These are phyloP conservation scores for Drosophila bocqueti DNA, from an alignment of 1,140 invertebrate species.

Conservation along the genomic window DNA sequence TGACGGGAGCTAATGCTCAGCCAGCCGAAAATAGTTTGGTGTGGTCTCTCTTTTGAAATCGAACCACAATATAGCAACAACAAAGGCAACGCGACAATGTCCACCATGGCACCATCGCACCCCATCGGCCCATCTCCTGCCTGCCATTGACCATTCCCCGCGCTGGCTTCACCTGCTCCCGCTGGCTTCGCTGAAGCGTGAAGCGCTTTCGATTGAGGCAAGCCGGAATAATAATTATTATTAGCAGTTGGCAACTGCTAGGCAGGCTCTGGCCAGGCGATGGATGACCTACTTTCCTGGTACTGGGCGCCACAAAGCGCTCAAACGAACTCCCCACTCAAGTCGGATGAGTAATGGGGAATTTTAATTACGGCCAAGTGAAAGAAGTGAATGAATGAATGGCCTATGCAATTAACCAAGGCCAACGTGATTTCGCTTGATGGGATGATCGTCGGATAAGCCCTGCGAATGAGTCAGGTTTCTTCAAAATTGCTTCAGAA, in stretches of 20 bases:
- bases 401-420: slow-evolving; percentile 43
- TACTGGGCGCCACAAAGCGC: slow-evolving; percentile 14
- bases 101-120: neutral
- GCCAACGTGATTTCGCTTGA: slow-evolving; percentile 28
- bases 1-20: slow-evolving; percentile 45
- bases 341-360: slow-evolving; percentile 43
- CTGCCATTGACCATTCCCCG: slow-evolving; percentile 18
- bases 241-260: slow-evolving; percentile 31
- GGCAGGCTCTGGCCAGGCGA: slow-evolving; percentile 44
- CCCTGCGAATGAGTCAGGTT: slow-evolving; percentile 19
- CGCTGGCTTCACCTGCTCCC: slow-evolving; percentile 5
- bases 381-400: slow-evolving; percentile 44
- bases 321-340: slow-evolving; percentile 18
- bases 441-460: slow-evolving; percentile 28
- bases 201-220: slow-evolving; percentile 55
- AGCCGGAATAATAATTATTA: slow-evolving; percentile 56
- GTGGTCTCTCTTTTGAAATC: slow-evolving; percentile 28
- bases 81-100: slow-evolving; percentile 25
- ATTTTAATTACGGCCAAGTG: slow-evolving; percentile 49
- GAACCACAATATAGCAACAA: slow-evolving; percentile 4
- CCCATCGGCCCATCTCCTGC: neutral
- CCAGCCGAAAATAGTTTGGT: slow-evolving; percentile 69
- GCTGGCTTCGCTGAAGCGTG: slow-evolving; percentile 66
- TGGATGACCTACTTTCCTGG: slow-evolving; percentile 63
- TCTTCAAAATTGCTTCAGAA: slow-evolving; percentile 1